These are phyloP conservation scores for Rhea americana DNA, from an alignment of 2,113 vertebrate species.

Conservation along the genomic window DNA sequence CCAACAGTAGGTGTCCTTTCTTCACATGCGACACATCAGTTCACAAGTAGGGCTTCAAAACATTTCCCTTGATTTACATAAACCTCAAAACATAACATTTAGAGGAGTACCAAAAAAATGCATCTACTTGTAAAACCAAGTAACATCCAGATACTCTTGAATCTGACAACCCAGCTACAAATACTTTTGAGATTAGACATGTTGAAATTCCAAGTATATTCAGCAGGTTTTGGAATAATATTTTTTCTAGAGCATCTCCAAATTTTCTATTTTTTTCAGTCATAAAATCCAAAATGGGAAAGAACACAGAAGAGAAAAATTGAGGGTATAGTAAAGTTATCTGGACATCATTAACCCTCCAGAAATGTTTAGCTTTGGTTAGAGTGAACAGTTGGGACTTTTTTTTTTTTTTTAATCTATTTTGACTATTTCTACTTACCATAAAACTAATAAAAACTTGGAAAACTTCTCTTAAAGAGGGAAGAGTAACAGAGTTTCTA, in stretches of 20 bases:
- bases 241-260: neutral
- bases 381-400: neutral
- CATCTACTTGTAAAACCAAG: neutral
- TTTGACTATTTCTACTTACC: neutral
- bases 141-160: neutral
- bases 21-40: accelerated
- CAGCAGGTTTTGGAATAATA: neutral
- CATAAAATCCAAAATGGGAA: neutral
- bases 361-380: neutral
- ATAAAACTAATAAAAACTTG: neutral
- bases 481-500: neutral
- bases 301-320: neutral
- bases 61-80: neutral
- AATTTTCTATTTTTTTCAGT: neutral
- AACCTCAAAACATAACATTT: neutral
- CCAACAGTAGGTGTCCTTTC: neutral
- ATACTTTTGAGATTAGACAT: neutral
- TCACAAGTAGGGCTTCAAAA: neutral
- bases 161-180: neutral
- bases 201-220: neutral
- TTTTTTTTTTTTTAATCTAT: neutral
- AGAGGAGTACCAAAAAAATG: neutral
- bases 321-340: neutral
- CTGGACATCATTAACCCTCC: neutral
- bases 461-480: neutral